Evolutionary conservation across 1,140 invertebrate genomes (phyloP), one percentile per base, ranked within the genome.

Genomic region (Sycobia sp.): DNA sequence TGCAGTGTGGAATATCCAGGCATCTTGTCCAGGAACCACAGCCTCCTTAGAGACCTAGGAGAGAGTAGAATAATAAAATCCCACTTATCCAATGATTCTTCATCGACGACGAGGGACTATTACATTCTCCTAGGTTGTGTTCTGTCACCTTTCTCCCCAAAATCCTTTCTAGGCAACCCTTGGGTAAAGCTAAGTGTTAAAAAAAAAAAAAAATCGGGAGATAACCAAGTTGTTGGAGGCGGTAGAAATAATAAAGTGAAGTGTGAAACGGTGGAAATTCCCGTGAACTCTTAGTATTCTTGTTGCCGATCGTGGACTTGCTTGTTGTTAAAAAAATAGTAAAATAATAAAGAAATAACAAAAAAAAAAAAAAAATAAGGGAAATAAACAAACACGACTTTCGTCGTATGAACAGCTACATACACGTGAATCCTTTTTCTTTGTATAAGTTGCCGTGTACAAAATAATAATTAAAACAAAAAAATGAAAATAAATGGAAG

Each of bases 341-440:
- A 38, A 27, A 55, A 25, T 22, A 62, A 36, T 9, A 53, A 36
- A 27, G 20, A 54, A 62, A 27, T 55, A 41, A 29, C 54, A 13
- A 57, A 43, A 44, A 34, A 18, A 18, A 55, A 43, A 58, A 34
- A 39, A 51, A 13, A 36, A 36, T 13, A 34, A 22, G 13, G 53
- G 38, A 44, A 34, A 18, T 16, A 50, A 39, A 55, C 29, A 39
- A 46, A 60, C 10, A 34, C 44, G 44, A 61, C 39, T 61, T 61
- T 61, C 49, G 49, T 54, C 51, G 49, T 47, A 64, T 54, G 54
- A 67, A 67, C 58, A 59, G 62, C 65, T 68, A 63, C 36, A 55
- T 61, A 46, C 65, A 59, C 32, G 57, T 34, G 38, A 65, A 62
- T 66, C 39, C 34, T 53, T 36, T 65, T 67, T 69, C 60, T 34